Conservation (phyloP, 2,113 vertebrate genomes). For the Micronycteris hirsuta region DNA sequence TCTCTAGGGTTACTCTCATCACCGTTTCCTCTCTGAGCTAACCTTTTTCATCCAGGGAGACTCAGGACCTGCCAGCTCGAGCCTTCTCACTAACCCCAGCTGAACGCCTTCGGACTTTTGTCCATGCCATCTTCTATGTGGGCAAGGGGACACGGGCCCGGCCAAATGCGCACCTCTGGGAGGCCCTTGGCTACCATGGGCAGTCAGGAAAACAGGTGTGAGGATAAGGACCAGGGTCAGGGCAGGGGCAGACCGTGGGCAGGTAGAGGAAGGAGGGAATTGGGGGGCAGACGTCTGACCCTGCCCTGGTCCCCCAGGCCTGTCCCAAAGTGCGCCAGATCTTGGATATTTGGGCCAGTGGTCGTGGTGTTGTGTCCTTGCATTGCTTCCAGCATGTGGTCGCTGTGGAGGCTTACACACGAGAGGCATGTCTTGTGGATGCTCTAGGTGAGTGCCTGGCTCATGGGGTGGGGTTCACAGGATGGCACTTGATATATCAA, state of each 20-base stretch:
- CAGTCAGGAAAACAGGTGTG: conserved; percentile 75
- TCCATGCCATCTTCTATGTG: conserved; percentile 91
- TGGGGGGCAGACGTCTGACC: neutral
- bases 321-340: conserved; percentile 89
- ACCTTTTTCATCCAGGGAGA: conserved; percentile 79
- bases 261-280: neutral
- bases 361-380: conserved; percentile 87
- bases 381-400: conserved; percentile 94
- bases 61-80: conserved; percentile 87
- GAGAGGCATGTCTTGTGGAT: conserved; percentile 92
- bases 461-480: accelerated
- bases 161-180: conserved; percentile 88
- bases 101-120: conserved; percentile 87
- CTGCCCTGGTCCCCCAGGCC: conserved; percentile 46
- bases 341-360: conserved; percentile 89
- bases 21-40: neutral
- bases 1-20: neutral
- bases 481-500: neutral
- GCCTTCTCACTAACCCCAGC: conserved; percentile 77
- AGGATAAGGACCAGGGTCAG: too few relatives aligned
- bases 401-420: conserved; percentile 90
- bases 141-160: conserved; percentile 92
- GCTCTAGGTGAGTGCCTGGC: conserved; percentile 86
- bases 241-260: neutral
- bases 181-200: conserved; percentile 84